phyloP scores from a whole-genome alignment of 2,797 vertebrate species.

The Triplophysa yarkandensis region DNA sequence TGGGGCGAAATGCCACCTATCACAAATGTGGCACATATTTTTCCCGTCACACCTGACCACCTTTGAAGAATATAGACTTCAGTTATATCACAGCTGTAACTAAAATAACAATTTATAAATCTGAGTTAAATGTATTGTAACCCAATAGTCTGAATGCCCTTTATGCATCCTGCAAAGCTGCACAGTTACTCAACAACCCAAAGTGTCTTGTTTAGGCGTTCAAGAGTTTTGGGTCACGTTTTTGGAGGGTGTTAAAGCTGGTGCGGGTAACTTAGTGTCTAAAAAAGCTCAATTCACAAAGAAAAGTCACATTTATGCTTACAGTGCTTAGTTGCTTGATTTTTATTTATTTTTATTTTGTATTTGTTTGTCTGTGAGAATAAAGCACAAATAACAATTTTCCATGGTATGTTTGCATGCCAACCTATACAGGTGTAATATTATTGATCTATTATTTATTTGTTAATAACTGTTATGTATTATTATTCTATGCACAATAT shows the following conservation, averaged over 20 bases:
- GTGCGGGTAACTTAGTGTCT: background rate
- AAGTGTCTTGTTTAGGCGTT: background rate
- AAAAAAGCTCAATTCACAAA: background rate
- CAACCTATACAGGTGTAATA: background rate
- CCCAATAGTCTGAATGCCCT: too few species aligned
- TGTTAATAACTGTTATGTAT: background rate
- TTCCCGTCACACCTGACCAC: background rate
- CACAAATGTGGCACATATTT: background rate
- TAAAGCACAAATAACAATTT: too few species aligned
- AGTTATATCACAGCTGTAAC: too few species aligned
- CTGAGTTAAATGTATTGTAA: background rate
- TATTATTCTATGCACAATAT: background rate
- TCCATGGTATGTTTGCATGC: too few species aligned
- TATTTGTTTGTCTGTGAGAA: too few species aligned
- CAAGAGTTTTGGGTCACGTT: background rate
- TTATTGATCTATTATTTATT: too few species aligned
- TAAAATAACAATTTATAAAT: background rate
- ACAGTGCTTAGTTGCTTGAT: too few species aligned
- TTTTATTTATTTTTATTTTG: too few species aligned
- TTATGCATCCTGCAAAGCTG: too few species aligned
- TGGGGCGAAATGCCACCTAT: constrained; percentile 15
- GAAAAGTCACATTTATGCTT: background rate
- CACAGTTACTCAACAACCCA: too few species aligned
- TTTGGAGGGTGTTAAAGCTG: background rate
- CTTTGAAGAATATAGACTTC: too few species aligned